Percentiles rank a stretch among this genome's conserved stretches.
Evolutionary conservation across 2,113 vertebrate genomes (phyloP).

Genomic region (Sylvilagus bachmani): DNA sequence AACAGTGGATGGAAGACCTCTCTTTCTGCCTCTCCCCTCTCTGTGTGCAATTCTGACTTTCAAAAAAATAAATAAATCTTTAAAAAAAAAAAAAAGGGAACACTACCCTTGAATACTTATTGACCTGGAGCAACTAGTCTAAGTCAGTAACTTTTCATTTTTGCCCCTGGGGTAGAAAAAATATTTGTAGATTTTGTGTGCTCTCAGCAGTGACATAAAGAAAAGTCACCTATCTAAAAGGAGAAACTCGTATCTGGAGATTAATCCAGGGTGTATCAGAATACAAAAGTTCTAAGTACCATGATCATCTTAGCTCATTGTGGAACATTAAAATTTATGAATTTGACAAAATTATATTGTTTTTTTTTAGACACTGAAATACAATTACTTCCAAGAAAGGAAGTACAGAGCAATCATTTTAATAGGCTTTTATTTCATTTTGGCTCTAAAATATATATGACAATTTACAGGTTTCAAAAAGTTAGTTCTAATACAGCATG

Average conservation of each 20-base stretch:
- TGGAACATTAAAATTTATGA: neutral
- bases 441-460: neutral
- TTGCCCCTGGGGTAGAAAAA: conserved; percentile 48
- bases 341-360: neutral
- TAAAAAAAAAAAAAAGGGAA: too few species aligned
- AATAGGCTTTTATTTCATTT: neutral
- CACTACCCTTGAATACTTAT: neutral
- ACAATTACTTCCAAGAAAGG: neutral
- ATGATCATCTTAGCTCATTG: neutral
- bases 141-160: conserved; percentile 59
- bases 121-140: conserved; percentile 50
- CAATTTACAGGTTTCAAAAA: neutral
- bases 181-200: conserved; percentile 50
- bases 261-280: neutral
- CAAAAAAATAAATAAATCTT: too few species aligned
- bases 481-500: neutral
- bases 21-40: too few species aligned
- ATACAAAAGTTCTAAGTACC: neutral
- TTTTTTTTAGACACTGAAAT: neutral
- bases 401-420: neutral
- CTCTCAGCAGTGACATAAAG: neutral
- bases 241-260: neutral
- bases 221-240: neutral
- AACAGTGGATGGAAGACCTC: too few species aligned
- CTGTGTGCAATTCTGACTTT: too few species aligned